These are phyloP conservation scores for Ophthalmolycus amberensis DNA, from an alignment of 2,113 vertebrate genomes.

Conservation along the genomic window DNA sequence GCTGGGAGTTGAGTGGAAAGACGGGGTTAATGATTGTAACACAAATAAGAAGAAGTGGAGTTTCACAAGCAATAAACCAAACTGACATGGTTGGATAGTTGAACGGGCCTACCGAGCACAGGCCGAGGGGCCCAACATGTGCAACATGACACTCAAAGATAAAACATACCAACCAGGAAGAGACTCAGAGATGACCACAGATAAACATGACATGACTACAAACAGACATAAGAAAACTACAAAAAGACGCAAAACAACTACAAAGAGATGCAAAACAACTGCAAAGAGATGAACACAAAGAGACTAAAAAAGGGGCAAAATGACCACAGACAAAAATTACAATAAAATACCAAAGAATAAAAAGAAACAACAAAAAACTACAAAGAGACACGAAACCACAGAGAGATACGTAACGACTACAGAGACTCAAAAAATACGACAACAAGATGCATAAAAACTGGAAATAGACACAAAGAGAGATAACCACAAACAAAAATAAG, in stretches of 20 bases:
- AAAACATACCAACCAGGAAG: not conserved
- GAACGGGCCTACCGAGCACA: too few relatives aligned
- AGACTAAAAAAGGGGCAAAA: not conserved
- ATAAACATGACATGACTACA: not conserved
- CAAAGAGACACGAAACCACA: not conserved
- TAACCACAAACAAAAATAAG: not conserved
- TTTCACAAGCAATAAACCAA: not conserved
- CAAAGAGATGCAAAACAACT: not conserved
- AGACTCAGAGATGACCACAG: not conserved
- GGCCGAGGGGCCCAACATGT: too few relatives aligned
- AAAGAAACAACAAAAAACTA: not conserved
- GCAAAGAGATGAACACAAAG: not conserved
- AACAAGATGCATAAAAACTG: not conserved
- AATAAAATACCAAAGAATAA: not conserved
- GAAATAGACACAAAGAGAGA: not conserved
- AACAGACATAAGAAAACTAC: too few relatives aligned
- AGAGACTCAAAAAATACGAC: too few relatives aligned
- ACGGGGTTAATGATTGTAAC: not conserved
- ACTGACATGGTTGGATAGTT: not conserved
- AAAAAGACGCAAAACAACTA: not conserved
- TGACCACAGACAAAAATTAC: not conserved
- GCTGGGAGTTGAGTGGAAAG: slow-evolving; percentile 34
- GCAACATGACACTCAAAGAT: too few relatives aligned
- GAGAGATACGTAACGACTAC: too few relatives aligned
- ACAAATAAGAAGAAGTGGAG: not conserved